These are phyloP conservation scores for Chlorocebus sabaeus DNA, from an alignment of 2,113 vertebrate species.

Conservation along the genomic window DNA sequence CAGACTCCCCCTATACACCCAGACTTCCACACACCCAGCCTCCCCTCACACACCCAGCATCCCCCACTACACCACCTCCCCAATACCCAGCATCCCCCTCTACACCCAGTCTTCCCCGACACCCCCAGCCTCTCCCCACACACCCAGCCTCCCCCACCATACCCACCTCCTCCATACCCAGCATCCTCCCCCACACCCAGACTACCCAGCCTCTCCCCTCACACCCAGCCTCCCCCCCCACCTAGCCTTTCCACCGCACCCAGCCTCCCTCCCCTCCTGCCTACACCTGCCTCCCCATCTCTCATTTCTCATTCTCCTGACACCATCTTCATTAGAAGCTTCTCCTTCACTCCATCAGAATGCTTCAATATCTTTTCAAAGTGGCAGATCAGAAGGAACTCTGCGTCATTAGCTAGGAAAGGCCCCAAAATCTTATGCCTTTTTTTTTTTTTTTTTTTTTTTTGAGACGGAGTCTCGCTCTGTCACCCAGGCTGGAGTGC, in stretches of 20 bases:
- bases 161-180: no score
- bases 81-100: background rate
- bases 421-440: background rate
- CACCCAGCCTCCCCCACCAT: no score
- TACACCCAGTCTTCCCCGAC: background rate
- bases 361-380: background rate
- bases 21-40: no score
- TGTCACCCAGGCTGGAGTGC: no score
- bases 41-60: no score
- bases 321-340: no score
- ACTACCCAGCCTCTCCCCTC: no score
- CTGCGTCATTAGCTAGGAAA: slow-evolving; percentile 2
- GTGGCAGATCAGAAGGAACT: background rate
- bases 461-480: no score
- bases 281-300: background rate
- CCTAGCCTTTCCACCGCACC: background rate
- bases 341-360: background rate
- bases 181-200: no score
- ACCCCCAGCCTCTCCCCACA: background rate
- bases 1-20: background rate
- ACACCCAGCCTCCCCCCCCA: no score
- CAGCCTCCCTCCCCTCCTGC: background rate
- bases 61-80: no score
- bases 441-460: background rate
- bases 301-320: no score